Evolutionary conservation across 2,113 vertebrate species (phyloP), one percentile per base, ranked within the genome.

Genomic region (Eurypyga helias): DNA sequence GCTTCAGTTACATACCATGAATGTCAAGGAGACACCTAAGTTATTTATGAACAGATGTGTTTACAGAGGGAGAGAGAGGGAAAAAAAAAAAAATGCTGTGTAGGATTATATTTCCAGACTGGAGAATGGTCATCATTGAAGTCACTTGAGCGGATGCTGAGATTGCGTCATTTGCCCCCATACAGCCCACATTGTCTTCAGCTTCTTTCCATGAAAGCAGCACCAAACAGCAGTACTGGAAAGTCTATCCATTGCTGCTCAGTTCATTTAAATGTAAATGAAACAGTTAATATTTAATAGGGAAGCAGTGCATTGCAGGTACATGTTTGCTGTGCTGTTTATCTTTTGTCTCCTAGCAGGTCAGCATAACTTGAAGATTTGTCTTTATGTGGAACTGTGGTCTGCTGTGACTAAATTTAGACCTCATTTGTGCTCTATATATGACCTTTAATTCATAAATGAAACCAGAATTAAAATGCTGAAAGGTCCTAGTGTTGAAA

Each of bases 361-460:
- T 98, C 98, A 98, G 96, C 98, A 96, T 99, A 99, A 99, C 98
- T 98, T 98, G 98, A 99, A 98, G 98, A 99, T 98, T 97, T 98
- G 98, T 99, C 99, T 98, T 98, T 98, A 99, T 98, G 98, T 98
- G 98, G 97, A 98, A 97, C 98, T 96, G 81, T 97, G 98, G 97
- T 98, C 98, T 97, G 98, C 98, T 96, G 98, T 99, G 98, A 98
- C 98, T 98, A 99, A 98, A 98, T 98, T 98, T 99, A 99, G 98
- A 98, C 98, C 98, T 99, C 99, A 98, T 98, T 95, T 98, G 98
- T 99, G 99, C 98, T 99, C 98, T 98, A 96, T 99, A 98, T 98
- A 98, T 98, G 98, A 98, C 98, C 98, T 98, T 98, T 96, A 98
- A 98, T 98, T 98, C 98, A 87, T 97, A 95, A 98, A 95, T 95